Base-by-base conservation (phyloP, 2,113 vertebrate genomes). In the Phalacrocorax pelagicus region DNA sequence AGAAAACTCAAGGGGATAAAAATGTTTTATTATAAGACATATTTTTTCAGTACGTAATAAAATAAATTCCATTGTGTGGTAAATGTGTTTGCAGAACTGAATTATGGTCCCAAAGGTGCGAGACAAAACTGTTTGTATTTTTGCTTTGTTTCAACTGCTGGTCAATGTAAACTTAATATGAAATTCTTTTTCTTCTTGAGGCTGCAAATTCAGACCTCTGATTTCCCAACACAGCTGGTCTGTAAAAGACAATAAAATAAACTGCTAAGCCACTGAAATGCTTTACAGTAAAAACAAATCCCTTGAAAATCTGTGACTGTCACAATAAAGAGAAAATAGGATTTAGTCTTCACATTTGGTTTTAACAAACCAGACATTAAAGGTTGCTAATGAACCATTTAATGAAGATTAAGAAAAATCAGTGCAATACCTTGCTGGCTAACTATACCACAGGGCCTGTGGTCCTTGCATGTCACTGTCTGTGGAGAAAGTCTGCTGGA, bases 121-220 rank as follows among this genome's bases (percentile, higher is more conserved):
- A 75, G 74, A 62, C 66, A 89, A 96, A 88, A 55, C 7, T 29
- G 12, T 88, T 93, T 84, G n/a, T 49, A 30, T 87, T 94, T 96
- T 81, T 49, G 24, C 66, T 91, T 61, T 91, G 67, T 61, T 96
- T 93, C 88, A 90, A n/a, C 90, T 88, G 75, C 55, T 81, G 90
- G 81, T 94, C 97, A 96, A 88, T 96, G 65, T 46, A 95, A 97
- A 97, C 74, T 73, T 72, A 88, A 91, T 90, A 96, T 14, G 18
- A 85, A 84, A 84, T 73, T 81, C 7, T 10, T 81, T 81, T 86
- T 82, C 87, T 95, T 54, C 63, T 57, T 57, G 24, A 88, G 80
- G 42, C 69, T 92, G 67, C 52, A 90, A 94, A 66, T 84, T 92
- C 77, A 96, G 72, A 59, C 40, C 59, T 93, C 73, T 86, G 52